These are phyloP conservation scores for Neotoxoptera formosana DNA, from an alignment of 1,140 invertebrate species.

Conservation along the genomic window DNA sequence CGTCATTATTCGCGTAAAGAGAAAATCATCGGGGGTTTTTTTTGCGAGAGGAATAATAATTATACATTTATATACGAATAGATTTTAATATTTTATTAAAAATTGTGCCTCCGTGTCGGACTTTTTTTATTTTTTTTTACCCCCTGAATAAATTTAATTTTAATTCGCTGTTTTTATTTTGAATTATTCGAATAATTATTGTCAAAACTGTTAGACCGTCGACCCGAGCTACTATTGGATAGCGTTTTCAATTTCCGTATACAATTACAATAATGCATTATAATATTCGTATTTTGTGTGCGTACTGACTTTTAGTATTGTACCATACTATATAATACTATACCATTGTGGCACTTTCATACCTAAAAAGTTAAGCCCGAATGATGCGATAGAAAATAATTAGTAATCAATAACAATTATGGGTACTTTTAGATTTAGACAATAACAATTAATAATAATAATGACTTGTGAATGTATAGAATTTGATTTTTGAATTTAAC, in stretches of 20 bases:
- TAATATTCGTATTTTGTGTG: too few species aligned
- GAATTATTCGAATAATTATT: neutral
- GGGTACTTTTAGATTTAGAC: neutral
- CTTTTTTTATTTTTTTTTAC: neutral
- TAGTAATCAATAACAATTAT: neutral
- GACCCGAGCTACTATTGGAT: neutral
- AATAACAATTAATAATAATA: neutral
- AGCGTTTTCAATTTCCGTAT: neutral
- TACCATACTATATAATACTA: too few species aligned
- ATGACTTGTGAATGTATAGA: neutral
- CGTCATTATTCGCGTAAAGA: neutral
- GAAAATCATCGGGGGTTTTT: neutral
- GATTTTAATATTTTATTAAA: slow-evolving; percentile 25
- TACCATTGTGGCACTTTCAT: neutral
- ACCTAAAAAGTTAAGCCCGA: neutral
- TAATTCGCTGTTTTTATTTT: neutral
- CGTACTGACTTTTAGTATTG: too few species aligned
- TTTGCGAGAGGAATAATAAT: neutral
- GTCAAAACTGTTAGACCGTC: neutral
- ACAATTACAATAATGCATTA: neutral
- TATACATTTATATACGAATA: neutral
- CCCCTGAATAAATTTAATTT: neutral
- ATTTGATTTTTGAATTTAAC: neutral
- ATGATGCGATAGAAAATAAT: neutral
- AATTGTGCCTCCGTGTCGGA: neutral